Percentiles rank a stretch among this genome's conserved stretches.
These are phyloP conservation scores for Clarias platycephalus DNA, from an alignment of 2,797 vertebrate genomes.

Conservation along the genomic window DNA sequence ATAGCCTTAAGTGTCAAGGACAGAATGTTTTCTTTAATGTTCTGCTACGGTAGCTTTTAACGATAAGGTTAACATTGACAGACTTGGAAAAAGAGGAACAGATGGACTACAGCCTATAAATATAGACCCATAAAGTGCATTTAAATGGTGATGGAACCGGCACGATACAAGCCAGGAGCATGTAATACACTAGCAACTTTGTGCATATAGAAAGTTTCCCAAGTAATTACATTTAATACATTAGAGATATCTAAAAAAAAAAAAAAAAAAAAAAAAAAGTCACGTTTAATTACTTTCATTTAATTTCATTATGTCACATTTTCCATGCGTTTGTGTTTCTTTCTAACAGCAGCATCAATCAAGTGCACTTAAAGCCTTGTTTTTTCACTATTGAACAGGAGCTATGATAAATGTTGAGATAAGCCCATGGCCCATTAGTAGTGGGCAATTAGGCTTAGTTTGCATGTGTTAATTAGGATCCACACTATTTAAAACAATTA, in stretches of 20 bases:
- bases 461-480: conserved; percentile 92
- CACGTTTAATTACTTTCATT: conserved; percentile 32
- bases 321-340: conserved; percentile 40
- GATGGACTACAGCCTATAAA: conserved; percentile 1
- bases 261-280: neutral
- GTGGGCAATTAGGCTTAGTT: conserved; percentile 88
- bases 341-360: conserved; percentile 41
- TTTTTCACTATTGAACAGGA: conserved; percentile 44
- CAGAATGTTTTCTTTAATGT: neutral
- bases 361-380: conserved; percentile 36
- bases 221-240: conserved; percentile 4
- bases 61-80: neutral
- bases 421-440: conserved; percentile 78
- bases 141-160: neutral
- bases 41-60: neutral
- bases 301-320: conserved; percentile 42
- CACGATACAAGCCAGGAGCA: neutral
- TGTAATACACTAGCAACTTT: neutral
- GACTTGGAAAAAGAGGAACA: neutral
- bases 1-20: conserved; percentile 1
- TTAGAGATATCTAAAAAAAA: neutral
- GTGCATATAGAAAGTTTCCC: conserved; percentile 3
- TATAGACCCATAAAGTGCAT: neutral
- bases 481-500: conserved; percentile 90
- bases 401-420: conserved; percentile 54